phyloP scores from a whole-genome alignment of 2,888 invertebrate genomes.

The Strigamia crassipes region DNA sequence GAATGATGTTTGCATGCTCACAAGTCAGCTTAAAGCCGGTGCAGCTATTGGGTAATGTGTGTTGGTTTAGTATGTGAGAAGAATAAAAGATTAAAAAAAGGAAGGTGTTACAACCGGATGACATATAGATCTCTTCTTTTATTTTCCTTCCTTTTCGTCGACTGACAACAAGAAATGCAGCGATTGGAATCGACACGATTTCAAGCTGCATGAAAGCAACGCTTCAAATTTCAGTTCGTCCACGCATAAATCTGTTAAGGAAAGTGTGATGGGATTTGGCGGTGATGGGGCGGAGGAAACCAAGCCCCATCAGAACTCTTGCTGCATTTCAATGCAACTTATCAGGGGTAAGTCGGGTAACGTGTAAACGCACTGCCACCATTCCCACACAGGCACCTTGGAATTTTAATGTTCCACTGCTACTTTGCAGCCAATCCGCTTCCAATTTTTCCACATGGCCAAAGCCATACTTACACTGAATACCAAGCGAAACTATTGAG shows the following conservation, averaged over 20 bases:
- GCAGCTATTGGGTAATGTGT: no score
- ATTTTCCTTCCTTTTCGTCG: neutral
- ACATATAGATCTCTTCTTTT: neutral
- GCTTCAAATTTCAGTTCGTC: constrained; percentile 10
- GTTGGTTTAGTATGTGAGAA: neutral
- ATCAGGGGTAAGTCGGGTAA: constrained; percentile 10
- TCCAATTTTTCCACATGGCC: constrained; percentile 10
- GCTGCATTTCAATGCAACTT: constrained; percentile 10
- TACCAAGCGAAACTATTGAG: constrained; percentile 4
- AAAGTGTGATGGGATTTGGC: constrained; percentile 10
- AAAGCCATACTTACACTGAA: neutral
- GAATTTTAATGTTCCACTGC: constrained; percentile 10
- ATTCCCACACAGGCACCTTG: neutral
- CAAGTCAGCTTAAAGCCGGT: no score
- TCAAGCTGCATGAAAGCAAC: neutral
- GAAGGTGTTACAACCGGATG: neutral
- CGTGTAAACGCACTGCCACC: constrained; percentile 10
- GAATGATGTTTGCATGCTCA: no score
- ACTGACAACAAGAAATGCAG: constrained; percentile 10
- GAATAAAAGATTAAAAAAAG: neutral
- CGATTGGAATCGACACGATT: constrained; percentile 10
- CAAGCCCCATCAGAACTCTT: constrained; percentile 10
- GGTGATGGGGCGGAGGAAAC: constrained; percentile 10
- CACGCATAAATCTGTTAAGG: constrained; percentile 10
- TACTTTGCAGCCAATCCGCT: constrained; percentile 10